Conservation (phyloP, 2,888 invertebrate species). For the Heliconius hortense region DNA sequence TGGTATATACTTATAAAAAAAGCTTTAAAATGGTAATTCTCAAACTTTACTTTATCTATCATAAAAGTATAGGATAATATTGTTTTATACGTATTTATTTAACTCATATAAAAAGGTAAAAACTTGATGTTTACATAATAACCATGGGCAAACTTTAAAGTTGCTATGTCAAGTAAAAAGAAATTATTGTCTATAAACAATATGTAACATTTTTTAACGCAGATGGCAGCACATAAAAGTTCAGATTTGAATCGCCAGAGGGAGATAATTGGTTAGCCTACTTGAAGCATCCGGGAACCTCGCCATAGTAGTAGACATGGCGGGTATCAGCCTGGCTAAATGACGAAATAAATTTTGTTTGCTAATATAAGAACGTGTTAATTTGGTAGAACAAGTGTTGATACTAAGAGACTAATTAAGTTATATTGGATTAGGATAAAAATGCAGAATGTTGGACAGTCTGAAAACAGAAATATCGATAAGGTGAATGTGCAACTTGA, state of each 20-base stretch:
- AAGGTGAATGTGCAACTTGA: conserved; percentile 88
- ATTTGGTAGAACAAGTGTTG: conserved; percentile 80
- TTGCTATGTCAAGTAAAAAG: conserved; percentile 21
- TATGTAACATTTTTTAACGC: conserved; percentile 57
- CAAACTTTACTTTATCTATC: background rate
- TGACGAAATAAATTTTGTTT: conserved; percentile 84
- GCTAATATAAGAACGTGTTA: conserved; percentile 81
- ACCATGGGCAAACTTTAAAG: background rate
- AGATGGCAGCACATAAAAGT: conserved; percentile 71
- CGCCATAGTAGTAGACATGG: conserved; percentile 92
- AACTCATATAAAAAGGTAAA: background rate
- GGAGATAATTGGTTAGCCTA: conserved; percentile 80
- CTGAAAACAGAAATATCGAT: conserved; percentile 92
- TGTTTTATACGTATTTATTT: background rate
- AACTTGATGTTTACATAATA: background rate
- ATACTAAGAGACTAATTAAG: conserved; percentile 81
- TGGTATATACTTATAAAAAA: background rate
- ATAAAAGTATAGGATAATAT: background rate
- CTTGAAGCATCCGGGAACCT: conserved; percentile 85
- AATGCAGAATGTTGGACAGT: conserved; percentile 96
- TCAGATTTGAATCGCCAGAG: conserved; percentile 67
- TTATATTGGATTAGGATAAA: conserved; percentile 86
- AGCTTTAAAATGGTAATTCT: background rate
- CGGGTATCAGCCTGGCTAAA: conserved; percentile 87
- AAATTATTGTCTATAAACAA: conserved; percentile 42